Evolutionary conservation across 53 echinoderm and acorn worm genomes (phyloP).

Genomic region (Hippasteria phrygiana): DNA sequence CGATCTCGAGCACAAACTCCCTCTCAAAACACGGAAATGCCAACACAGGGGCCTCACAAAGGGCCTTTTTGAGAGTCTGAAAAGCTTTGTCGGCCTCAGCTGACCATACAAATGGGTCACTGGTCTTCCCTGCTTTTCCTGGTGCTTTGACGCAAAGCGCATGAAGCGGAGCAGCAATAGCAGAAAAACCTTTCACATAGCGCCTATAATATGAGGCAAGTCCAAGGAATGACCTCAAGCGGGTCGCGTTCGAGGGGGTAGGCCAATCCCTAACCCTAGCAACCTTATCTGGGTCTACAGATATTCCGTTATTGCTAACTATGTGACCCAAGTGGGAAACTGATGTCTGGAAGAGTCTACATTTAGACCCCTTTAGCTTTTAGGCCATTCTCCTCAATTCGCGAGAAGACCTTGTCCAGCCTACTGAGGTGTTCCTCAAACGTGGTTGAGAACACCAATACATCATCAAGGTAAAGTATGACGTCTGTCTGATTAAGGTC

Average conservation of each 20-base stretch:
- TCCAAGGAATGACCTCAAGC: constrained; percentile 24
- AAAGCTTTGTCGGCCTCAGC: constrained; percentile 17
- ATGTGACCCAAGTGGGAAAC: constrained; percentile 29
- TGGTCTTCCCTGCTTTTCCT: constrained; percentile 21
- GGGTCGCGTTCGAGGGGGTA: not conserved
- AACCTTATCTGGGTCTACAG: constrained; percentile 5
- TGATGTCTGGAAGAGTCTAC: not conserved
- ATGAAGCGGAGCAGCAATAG: constrained; percentile 33
- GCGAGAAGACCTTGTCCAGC: not conserved
- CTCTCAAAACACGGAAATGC: constrained; percentile 25
- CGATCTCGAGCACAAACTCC: constrained; percentile 35
- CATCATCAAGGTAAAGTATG: constrained; percentile 22
- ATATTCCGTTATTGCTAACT: not conserved
- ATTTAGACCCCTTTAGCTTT: constrained; percentile 38
- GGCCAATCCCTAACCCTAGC: constrained; percentile 26
- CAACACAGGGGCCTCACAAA: constrained; percentile 13
- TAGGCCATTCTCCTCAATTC: not conserved
- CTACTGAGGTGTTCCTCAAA: not conserved
- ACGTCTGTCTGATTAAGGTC: constrained; percentile 74
- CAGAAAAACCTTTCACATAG: not conserved
- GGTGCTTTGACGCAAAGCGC: not conserved
- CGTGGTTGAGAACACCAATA: constrained; percentile 14
- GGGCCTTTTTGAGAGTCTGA: not conserved
- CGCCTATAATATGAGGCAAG: constrained; percentile 20
- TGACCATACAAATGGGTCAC: constrained; percentile 39